phyloP scores from a whole-genome alignment of 30 jellyfish, hydroid and myxozoan genomes.

The Chrysaora quinquecirrha region DNA sequence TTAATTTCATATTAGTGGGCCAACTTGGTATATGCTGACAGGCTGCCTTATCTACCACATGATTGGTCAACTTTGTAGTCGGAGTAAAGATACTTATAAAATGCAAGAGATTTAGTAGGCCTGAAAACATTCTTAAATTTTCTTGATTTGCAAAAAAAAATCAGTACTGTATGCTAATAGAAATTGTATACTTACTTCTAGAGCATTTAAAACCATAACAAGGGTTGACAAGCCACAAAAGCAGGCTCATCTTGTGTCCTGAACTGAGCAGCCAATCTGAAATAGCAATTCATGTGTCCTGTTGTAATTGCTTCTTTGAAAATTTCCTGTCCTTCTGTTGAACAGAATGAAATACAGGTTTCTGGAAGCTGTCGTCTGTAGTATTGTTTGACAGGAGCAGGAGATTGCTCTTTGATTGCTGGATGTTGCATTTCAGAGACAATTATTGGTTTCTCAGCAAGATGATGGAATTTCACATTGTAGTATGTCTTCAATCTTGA shows the following conservation, averaged over 20 bases:
- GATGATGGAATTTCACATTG: too few species aligned
- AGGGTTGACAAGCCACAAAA: constrained; percentile 88
- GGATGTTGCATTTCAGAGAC: background rate
- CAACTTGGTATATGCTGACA: too few species aligned
- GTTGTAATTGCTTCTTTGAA: constrained; percentile 70
- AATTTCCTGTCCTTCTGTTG: constrained; percentile 72
- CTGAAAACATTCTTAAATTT: too few species aligned
- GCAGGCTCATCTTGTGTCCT: constrained; percentile 96
- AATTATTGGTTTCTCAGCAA: background rate
- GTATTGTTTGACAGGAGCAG: constrained; percentile 59
- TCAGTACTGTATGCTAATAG: too few species aligned
- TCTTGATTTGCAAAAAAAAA: too few species aligned
- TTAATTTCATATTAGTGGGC: too few species aligned
- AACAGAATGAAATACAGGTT: constrained; percentile 73
- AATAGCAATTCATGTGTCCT: constrained; percentile 77
- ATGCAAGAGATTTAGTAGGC: too few species aligned
- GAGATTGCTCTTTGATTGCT: background rate
- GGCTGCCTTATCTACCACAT: too few species aligned
- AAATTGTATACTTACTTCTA: constrained; percentile 58
- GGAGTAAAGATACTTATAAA: too few species aligned
- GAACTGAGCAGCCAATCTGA: constrained; percentile 83
- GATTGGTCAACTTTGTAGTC: too few species aligned
- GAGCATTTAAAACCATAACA: constrained; percentile 85
- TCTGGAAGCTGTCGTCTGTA: constrained; percentile 78
- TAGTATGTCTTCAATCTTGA: background rate